Evolutionary conservation across 2,113 vertebrate species (phyloP), one percentile per base, ranked within the genome.

Genomic region (Anhinga rufa): DNA sequence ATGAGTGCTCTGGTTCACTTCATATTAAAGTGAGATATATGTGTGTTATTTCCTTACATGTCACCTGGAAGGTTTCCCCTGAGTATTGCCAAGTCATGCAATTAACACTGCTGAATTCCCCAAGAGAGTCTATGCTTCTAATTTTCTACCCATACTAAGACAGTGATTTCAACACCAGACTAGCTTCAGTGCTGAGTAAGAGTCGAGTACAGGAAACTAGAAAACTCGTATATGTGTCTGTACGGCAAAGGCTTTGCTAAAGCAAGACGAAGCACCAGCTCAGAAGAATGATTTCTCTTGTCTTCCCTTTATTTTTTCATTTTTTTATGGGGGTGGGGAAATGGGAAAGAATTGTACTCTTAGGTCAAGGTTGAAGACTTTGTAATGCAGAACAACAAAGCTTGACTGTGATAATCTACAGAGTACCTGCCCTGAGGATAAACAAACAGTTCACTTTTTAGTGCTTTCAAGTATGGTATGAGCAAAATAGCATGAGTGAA

Each of bases 401-500:
- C 83, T 70, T 83, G 86, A 58, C 87, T 97, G 82, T 93, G 94
- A 97, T 96, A 95, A 94, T 96, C 94, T 91, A 86, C 78, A 92
- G 76, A 97, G 91, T 82, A 93, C 95, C 93, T 93, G 91, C 96
- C 96, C 96, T 69, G 92, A 96, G 96, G 96, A 95, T 96, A 97
- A 97, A 93, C 92, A 96, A 97, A 96, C 87, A 90, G 85, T 77
- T 97, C 90, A 80, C 90, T 96, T 92, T 91, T 82, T 75, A 89
- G 80, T 94, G 66, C 87, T 96, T 97, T 95, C 79, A 92, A 94
- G 78, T 92, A 74, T 61, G 77, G 40, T 82, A 52, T 78, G 66
- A 95, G 71, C 60, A 77, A 89, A 95, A 94, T 9, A 86, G 77
- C 77, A 52, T 15, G 6, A 91, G 79, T 31, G 96, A 91, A 95